Conservation (phyloP, 2,888 invertebrate species). For the Diadromus collaris region DNA sequence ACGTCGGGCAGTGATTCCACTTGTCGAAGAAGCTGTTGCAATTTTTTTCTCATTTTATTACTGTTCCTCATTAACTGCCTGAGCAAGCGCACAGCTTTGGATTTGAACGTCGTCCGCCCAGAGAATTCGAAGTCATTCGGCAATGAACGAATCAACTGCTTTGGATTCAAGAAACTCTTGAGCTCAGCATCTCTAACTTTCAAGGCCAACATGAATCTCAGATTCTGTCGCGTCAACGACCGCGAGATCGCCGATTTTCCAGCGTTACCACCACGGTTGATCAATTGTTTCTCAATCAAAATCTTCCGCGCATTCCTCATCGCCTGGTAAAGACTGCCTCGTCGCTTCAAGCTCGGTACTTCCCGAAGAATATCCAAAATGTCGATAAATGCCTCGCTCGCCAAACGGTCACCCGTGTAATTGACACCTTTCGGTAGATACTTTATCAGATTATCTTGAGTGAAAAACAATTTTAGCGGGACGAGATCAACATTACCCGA, state of each 20-base stretch:
- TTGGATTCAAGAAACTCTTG: background rate
- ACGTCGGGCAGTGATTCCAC: constrained; percentile 34
- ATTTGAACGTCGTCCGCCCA: background rate
- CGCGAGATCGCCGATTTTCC: background rate
- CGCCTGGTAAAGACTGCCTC: background rate
- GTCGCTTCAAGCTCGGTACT: constrained; percentile 9
- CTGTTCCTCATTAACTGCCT: background rate
- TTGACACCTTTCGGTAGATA: constrained; percentile 39
- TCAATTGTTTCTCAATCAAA: background rate
- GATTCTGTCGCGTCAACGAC: background rate
- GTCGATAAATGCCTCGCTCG: constrained; percentile 17
- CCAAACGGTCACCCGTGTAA: background rate
- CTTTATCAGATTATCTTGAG: constrained; percentile 36
- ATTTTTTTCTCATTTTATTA: constrained; percentile 13
- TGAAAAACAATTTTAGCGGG: constrained; percentile 51
- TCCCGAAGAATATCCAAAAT: constrained; percentile 27
- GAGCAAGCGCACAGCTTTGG: background rate
- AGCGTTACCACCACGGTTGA: background rate
- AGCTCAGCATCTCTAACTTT: background rate
- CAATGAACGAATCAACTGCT: background rate
- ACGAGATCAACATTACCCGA: constrained; percentile 7
- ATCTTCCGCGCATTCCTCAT: background rate
- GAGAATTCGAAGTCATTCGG: background rate
- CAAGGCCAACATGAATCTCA: background rate
- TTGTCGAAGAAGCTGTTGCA: constrained; percentile 12